A percentile compares a stretch with the other conserved stretches of the same genome.
phyloP scores from a whole-genome alignment of 2,113 vertebrate species.

The Albula goreensis region DNA sequence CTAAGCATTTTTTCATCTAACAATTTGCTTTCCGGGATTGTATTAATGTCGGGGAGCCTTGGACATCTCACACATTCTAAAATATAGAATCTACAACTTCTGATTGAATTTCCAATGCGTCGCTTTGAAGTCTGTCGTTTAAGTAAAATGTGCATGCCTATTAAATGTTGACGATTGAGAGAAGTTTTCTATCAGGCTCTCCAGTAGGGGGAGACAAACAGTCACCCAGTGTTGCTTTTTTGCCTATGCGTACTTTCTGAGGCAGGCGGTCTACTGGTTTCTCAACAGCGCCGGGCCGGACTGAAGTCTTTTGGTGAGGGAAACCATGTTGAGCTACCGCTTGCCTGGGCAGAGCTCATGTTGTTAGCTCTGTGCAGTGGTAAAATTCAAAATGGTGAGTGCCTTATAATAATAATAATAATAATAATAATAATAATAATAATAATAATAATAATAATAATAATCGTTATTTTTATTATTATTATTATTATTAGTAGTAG shows the following conservation, averaged over 20 bases:
- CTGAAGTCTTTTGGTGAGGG: constrained; percentile 48
- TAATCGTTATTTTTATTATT: no score
- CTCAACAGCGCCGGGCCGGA: constrained; percentile 52
- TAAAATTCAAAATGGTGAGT: constrained; percentile 66
- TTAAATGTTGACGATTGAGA: no score
- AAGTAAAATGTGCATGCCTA: no score
- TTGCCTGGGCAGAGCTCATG: constrained; percentile 58
- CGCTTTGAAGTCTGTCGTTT: no score
- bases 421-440: no score
- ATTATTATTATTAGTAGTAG: no score
- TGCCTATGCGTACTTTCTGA: not conserved
- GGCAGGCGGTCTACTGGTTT: not conserved
- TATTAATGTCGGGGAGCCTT: not conserved
- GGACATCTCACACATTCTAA: no score
- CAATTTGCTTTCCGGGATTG: not conserved
- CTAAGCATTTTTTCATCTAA: not conserved
- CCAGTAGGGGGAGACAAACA: not conserved
- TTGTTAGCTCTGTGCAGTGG: constrained; percentile 68
- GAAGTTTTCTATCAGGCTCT: not conserved
- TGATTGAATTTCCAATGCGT: no score
- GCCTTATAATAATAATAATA: not conserved
- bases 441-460: no score
- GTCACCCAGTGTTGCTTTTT: not conserved
- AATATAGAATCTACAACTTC: no score
- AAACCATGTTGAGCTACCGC: constrained; percentile 52